Evolutionary conservation across 2,797 vertebrate species (phyloP).

Genomic region (Epinephelus coioides): DNA sequence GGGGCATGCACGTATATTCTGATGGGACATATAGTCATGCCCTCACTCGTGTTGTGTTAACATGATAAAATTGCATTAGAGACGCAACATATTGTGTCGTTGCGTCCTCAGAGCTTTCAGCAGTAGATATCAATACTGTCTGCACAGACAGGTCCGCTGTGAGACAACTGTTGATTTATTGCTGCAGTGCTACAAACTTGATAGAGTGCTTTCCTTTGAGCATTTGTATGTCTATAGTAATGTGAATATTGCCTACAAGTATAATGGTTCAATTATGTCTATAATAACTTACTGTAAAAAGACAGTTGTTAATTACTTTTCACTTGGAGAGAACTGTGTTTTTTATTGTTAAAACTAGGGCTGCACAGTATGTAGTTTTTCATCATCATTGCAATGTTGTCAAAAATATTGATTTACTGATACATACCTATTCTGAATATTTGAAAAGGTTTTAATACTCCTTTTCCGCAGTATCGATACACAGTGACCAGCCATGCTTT

Average conservation of each 20-base stretch:
- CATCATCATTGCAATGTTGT: too few relatives aligned
- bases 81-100: conserved; percentile 19
- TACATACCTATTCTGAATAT: too few relatives aligned
- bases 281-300: conserved; percentile 19
- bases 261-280: conserved; percentile 8
- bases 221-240: neutral
- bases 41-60: conserved; percentile 23
- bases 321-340: conserved; percentile 1
- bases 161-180: conserved; percentile 40
- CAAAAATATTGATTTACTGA: too few relatives aligned
- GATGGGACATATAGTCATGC: conserved; percentile 28
- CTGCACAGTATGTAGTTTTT: too few relatives aligned
- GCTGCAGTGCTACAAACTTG: conserved; percentile 23
- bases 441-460: too few relatives aligned
- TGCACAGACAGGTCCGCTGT: conserved; percentile 27
- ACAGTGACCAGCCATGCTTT: too few relatives aligned
- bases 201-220: conserved; percentile 7
- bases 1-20: conserved; percentile 30
- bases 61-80: conserved; percentile 40
- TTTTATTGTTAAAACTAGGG: neutral
- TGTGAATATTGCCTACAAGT: conserved; percentile 7
- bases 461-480: too few relatives aligned
- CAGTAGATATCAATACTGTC: conserved; percentile 40
- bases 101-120: conserved; percentile 27
- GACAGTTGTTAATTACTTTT: neutral